phyloP scores from a whole-genome alignment of 2,113 vertebrate species.

The Neoarius graeffei region DNA sequence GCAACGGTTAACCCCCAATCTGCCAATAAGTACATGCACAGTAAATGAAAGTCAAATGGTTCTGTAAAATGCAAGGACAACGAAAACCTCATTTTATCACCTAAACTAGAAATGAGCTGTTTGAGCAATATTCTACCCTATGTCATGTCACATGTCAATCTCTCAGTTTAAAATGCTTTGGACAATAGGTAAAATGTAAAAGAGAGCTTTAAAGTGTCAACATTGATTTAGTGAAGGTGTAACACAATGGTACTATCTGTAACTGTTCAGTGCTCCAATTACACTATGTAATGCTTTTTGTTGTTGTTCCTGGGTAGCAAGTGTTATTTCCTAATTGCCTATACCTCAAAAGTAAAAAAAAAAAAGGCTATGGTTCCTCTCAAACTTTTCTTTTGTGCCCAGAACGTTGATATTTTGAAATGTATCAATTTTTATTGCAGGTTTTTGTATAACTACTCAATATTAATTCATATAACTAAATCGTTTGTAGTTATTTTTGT shows the following conservation, averaged over 20 bases:
- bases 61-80: background rate
- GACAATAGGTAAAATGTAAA: background rate
- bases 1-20: conserved; percentile 15
- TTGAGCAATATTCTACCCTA: background rate
- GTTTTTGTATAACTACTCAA: no score
- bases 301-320: no score
- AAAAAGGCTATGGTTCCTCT: background rate
- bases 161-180: background rate
- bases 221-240: background rate
- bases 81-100: background rate
- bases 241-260: background rate
- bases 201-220: background rate
- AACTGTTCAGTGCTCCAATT: background rate
- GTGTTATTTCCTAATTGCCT: no score
- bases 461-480: no score
- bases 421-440: no score
- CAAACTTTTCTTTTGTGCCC: background rate
- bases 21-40: background rate
- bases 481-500: no score
- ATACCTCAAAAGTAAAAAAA: background rate
- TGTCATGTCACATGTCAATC: background rate
- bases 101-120: background rate
- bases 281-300: background rate
- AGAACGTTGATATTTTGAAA: background rate
- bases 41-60: background rate